Base-by-base conservation (phyloP, 2,888 invertebrate species). In the Drosophila birchii region DNA sequence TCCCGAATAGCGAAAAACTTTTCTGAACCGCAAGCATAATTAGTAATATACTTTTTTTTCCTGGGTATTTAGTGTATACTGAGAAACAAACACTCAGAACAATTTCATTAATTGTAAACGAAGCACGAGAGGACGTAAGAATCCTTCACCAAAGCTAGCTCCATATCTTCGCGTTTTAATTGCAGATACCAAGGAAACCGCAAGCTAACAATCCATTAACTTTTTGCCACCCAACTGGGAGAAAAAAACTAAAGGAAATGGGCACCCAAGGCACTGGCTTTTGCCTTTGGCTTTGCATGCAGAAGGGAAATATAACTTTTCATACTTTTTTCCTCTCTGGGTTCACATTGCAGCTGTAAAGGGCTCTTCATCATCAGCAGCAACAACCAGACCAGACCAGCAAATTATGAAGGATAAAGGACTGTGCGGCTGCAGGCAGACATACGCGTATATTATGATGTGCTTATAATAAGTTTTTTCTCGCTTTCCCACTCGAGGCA, bases 151-250 rank as follows among this genome's bases (percentile, higher is more conserved):
- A 67, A 74, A 32, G 20, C 45, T 11, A 20, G n/a, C 18, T 29
- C 26, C 26, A 68, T 67, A 60, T 78, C 78, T 66, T 60, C 58
- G 71, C 78, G 54, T 75, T 86, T 86, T 86, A 86, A 86, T 86
- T 86, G 84, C 84, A 82, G 73, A 70, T 63, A 60, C 78, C 78
- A 72, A 76, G 86, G 78, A 79, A 88, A 77, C 88, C 87, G 71
- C 86, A 84, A 85, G 82, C 88, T 88, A 82, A 88, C 89, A 88
- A 86, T 86, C 89, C 86, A 88, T 86, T 86, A 88, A 88, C 87
- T 86, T 86, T 86, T 86, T 86, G 87, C 89, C 89, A 87, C 87
- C 86, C 78, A 78, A 79, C 84, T 78, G 70, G 53, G 76, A 73
- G 62, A 26, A 26, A 23, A 23, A 78, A 86, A 81, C 84, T 78